Evolutionary conservation across 2,113 vertebrate species (phyloP), one percentile per base, ranked within the genome.

Genomic region (Pangasianodon gigas): DNA sequence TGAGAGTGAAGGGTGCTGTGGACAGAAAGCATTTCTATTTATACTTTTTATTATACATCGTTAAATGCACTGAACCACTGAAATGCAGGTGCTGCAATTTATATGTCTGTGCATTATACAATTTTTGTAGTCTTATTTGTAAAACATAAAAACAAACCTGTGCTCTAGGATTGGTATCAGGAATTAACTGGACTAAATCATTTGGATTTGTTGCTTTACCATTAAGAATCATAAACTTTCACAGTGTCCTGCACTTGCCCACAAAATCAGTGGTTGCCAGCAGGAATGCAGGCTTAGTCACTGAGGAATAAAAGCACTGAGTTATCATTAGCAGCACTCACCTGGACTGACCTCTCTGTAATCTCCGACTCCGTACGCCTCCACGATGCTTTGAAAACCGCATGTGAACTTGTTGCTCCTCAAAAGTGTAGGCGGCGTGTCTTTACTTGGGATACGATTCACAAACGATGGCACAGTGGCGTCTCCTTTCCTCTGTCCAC

Each of bases 301-400:
- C 51, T 26, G 26, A 29, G 1, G 5, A 48, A 51, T 29, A 51
- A 11, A 41, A 83, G 10, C 9, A 37, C 19, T 1, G 19, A 11
- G 54, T 62, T 16, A 84, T 84, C 37, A 16, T 81, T 44, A 46
- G 71, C 58, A 54, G 79, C 65, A 92, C 94, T 95, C 93, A 99
- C 98, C 98, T 96, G 98, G 98, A 93, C 98, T 99, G 88, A 98
- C 97, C 94, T 99, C 98, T 32, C 97, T 93, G 62, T 99, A 99
- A 95, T 94, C 97, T 54, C 97, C 98, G 11, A 99, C 96, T 32
- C 98, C 98, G 0, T 99, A 99, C 3, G 98, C 98, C 81, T 99
- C 98, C 91, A 99, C 98, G 0, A 99, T 99, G 94, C 95, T 98
- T 95, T 99, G 98, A 91, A 99, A 99, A 4, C 98, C 98, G 19